Percentiles rank a stretch among this genome's conserved stretches.
phyloP scores from a whole-genome alignment of 1,140 invertebrate species.

The Schlechtendalia chinensis region DNA sequence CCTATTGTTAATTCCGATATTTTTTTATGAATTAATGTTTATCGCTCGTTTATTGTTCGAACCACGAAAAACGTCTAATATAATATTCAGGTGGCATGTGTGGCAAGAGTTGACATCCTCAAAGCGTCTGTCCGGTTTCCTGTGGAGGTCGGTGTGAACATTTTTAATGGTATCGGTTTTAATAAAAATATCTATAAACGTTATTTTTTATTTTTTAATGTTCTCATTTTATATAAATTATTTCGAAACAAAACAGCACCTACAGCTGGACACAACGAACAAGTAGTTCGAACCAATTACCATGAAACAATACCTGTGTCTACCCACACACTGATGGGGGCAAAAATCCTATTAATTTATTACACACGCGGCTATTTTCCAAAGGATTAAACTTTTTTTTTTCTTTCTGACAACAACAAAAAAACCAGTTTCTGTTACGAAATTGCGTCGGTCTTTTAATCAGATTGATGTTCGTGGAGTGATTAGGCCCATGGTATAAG shows the following conservation, averaged over 20 bases:
- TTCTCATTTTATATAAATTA: slow-evolving; percentile 25
- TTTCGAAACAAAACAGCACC: slow-evolving; percentile 26
- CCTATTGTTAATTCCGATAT: slow-evolving; percentile 19
- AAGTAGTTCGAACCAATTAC: slow-evolving; percentile 48
- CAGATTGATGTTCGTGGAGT: slow-evolving; percentile 18
- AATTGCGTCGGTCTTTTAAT: slow-evolving; percentile 20
- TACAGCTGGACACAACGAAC: slow-evolving; percentile 13
- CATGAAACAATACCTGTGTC: slow-evolving; percentile 22
- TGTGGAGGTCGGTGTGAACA: slow-evolving; percentile 23
- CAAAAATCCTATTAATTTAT: slow-evolving; percentile 48
- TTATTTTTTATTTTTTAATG: not conserved
- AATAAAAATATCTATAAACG: slow-evolving; percentile 33
- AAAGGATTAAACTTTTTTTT: slow-evolving; percentile 16
- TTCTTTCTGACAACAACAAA: slow-evolving; percentile 7
- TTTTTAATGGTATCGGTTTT: not conserved
- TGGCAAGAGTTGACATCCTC: slow-evolving; percentile 17
- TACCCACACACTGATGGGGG: not conserved
- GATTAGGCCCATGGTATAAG: slow-evolving; percentile 8
- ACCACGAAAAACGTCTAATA: slow-evolving; percentile 14
- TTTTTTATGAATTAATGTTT: slow-evolving; percentile 28
- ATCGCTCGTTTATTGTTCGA: not conserved
- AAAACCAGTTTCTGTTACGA: slow-evolving; percentile 35
- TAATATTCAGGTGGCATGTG: slow-evolving; percentile 25
- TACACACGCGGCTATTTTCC: slow-evolving; percentile 12
- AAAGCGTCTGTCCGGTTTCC: slow-evolving; percentile 41